phyloP scores from a whole-genome alignment of 2,113 vertebrate species.

The Urocolius indicus region DNA sequence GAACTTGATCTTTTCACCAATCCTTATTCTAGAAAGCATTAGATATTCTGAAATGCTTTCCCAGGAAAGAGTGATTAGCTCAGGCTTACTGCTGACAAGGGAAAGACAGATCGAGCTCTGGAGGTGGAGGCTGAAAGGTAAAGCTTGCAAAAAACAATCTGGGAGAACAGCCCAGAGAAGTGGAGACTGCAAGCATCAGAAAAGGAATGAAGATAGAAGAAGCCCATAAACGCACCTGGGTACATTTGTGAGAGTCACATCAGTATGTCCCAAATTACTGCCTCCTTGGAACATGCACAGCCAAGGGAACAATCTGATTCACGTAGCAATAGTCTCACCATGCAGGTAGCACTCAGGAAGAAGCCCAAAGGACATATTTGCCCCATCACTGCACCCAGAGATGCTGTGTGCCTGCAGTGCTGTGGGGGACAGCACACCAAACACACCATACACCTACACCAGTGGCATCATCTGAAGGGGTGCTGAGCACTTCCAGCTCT shows the following conservation, averaged over 20 bases:
- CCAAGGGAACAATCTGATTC: background rate
- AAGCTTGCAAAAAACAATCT: background rate
- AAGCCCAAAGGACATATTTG: background rate
- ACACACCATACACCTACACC: rapidly evolving
- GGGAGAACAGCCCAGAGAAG: background rate
- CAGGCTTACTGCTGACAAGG: constrained; percentile 28
- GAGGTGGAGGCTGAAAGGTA: constrained; percentile 32
- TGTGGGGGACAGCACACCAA: background rate
- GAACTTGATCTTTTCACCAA: constrained; percentile 30
- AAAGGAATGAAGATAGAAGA: background rate
- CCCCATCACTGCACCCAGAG: background rate
- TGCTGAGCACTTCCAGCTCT: background rate
- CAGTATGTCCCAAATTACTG: background rate
- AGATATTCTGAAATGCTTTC: constrained; percentile 35
- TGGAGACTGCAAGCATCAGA: background rate
- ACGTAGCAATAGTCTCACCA: background rate
- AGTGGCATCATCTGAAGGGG: background rate
- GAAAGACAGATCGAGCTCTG: constrained; percentile 19
- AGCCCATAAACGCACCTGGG: background rate
- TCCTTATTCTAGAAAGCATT: constrained; percentile 16
- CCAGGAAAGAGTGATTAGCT: constrained; percentile 36
- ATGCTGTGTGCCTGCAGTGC: background rate
- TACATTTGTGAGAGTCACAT: background rate
- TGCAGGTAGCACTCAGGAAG: background rate
- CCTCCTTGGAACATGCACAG: background rate